Evolutionary conservation across 2,888 invertebrate genomes (phyloP).

Genomic region (Archips crataeganus): DNA sequence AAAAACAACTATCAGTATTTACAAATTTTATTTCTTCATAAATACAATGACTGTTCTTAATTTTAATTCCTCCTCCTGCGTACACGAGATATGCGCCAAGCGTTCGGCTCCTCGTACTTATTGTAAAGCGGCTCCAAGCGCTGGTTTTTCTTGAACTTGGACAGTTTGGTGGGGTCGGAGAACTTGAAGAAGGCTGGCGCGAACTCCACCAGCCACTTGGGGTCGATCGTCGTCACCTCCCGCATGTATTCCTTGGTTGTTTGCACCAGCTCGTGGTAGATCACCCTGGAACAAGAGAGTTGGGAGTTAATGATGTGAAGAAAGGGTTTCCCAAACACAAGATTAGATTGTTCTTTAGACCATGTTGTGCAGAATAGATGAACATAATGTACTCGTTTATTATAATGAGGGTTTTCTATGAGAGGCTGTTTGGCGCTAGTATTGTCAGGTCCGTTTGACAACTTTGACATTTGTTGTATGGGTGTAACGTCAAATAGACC

Average conservation of each 20-base stretch:
- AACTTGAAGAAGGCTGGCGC: slow-evolving; percentile 99
- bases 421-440: too few species aligned
- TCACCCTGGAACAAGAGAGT: slow-evolving; percentile 88
- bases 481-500: too few species aligned
- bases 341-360: neutral
- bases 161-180: slow-evolving; percentile 98
- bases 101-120: slow-evolving; percentile 99
- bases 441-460: too few species aligned
- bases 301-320: neutral
- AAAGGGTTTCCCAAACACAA: neutral
- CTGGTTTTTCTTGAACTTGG: slow-evolving; percentile 99
- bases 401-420: too few species aligned
- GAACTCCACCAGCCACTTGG: slow-evolving; percentile 99
- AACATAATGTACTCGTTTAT: too few species aligned
- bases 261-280: slow-evolving; percentile 99
- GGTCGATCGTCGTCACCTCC: slow-evolving; percentile 98
- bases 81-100: slow-evolving; percentile 99
- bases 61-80: slow-evolving; percentile 93
- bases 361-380: too few species aligned
- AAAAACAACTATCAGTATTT: neutral
- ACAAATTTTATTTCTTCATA: slow-evolving; percentile 7
- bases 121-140: slow-evolving; percentile 98
- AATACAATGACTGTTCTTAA: neutral
- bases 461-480: too few species aligned
- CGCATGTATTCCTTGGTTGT: slow-evolving; percentile 99